phyloP scores from a whole-genome alignment of 2,113 vertebrate species.

The Phocoena sinus region DNA sequence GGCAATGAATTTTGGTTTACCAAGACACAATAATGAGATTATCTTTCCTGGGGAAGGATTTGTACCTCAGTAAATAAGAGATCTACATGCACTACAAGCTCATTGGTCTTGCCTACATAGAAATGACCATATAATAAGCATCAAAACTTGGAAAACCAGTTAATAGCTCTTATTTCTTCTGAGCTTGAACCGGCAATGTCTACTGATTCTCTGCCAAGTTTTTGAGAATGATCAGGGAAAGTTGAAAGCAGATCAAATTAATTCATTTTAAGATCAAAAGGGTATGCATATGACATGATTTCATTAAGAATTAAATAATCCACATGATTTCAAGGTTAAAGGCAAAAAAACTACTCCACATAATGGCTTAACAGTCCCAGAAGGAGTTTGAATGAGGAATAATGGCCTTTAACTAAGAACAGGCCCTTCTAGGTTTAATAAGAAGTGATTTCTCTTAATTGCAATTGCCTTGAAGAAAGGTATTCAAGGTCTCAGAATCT shows the following conservation, averaged over 20 bases:
- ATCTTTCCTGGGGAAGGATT: not conserved
- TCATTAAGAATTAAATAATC: slow-evolving; percentile 43
- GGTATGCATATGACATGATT: not conserved
- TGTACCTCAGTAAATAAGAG: not conserved
- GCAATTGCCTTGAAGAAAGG: slow-evolving; percentile 26
- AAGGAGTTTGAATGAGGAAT: not conserved
- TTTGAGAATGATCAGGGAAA: not conserved
- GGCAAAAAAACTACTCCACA: not conserved
- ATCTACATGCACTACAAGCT: not conserved
- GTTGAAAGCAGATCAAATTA: slow-evolving; percentile 13
- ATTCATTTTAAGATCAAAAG: slow-evolving; percentile 50
- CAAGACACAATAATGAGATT: not conserved
- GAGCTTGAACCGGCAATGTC: not conserved
- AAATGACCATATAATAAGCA: not conserved
- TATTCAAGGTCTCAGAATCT: slow-evolving; percentile 27
- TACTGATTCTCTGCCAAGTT: not conserved
- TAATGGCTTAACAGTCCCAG: slow-evolving; percentile 16
- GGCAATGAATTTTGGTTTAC: not conserved
- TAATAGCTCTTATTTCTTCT: not conserved
- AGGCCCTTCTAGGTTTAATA: slow-evolving; percentile 35
- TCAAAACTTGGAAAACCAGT: not conserved
- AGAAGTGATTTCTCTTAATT: slow-evolving; percentile 52
- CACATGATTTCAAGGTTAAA: slow-evolving; percentile 50
- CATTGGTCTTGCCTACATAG: not conserved
- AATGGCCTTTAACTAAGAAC: slow-evolving; percentile 41